A percentile compares a stretch with the other conserved stretches of the same genome.
phyloP scores from a whole-genome alignment of 1,140 invertebrate species.

The Coelopa frigida region DNA sequence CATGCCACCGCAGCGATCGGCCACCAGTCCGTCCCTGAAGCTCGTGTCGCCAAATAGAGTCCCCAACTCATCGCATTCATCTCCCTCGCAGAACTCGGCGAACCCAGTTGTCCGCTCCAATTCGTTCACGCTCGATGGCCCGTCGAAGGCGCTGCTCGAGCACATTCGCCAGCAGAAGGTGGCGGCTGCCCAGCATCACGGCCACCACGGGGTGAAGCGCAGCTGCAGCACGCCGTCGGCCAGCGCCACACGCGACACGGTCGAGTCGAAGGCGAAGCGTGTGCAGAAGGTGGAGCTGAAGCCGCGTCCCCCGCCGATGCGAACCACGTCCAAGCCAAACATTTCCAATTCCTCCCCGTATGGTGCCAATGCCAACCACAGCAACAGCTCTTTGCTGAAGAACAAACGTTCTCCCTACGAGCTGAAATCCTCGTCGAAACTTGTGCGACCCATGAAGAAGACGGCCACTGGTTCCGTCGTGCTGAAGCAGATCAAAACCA shows the following conservation, averaged over 20 bases:
- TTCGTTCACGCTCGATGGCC: constrained; percentile 55
- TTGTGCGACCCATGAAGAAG: no score
- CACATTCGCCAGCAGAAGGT: constrained; percentile 39
- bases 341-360: constrained; percentile 2
- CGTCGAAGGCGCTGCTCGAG: constrained; percentile 55
- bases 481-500: no score
- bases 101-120: constrained; percentile 45
- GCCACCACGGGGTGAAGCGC: background rate
- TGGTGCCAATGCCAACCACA: no score
- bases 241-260: constrained; percentile 19
- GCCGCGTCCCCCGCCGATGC: background rate
- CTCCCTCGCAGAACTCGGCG: constrained; percentile 6
- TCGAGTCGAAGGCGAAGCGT: constrained; percentile 36
- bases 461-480: no score
- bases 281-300: constrained; percentile 22
- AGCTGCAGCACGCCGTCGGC: background rate
- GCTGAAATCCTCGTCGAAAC: no score
- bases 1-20: constrained; percentile 5
- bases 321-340: constrained; percentile 3
- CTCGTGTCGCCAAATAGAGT: background rate
- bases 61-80: no score
- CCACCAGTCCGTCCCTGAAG: constrained; percentile 10
- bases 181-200: background rate
- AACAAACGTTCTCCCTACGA: constrained; percentile 14
- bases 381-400: constrained; percentile 1